phyloP scores from a whole-genome alignment of 2,888 invertebrate species.

The Tromatobia lineatoria region DNA sequence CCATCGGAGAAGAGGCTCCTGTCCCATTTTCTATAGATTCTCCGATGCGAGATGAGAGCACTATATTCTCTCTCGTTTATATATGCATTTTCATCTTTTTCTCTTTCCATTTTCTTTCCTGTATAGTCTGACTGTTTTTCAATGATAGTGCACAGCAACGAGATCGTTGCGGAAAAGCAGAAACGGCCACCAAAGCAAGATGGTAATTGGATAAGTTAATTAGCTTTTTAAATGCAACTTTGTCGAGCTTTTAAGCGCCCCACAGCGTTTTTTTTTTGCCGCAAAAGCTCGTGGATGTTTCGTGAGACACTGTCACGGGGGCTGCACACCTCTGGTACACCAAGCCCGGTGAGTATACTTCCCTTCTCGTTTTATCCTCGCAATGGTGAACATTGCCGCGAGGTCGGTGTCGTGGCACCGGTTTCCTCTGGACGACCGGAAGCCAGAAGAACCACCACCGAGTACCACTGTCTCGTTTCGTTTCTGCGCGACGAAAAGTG shows the following conservation, averaged over 20 bases:
- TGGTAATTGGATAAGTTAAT: slow-evolving; percentile 81
- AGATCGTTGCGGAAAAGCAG: slow-evolving; percentile 16
- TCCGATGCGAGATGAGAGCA: slow-evolving; percentile 2
- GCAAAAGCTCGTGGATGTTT: slow-evolving; percentile 51
- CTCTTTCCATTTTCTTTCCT: slow-evolving; percentile 2
- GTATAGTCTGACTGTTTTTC: background rate
- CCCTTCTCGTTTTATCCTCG: slow-evolving; percentile 19
- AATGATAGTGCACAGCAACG: slow-evolving; percentile 13
- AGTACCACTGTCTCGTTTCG: slow-evolving; percentile 12
- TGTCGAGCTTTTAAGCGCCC: slow-evolving; percentile 74
- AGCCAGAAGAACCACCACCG: no score
- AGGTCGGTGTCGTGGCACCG: slow-evolving; percentile 42
- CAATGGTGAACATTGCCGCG: slow-evolving; percentile 17
- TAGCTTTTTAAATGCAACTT: slow-evolving; percentile 80
- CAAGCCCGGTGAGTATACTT: slow-evolving; percentile 31
- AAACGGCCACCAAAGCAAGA: slow-evolving; percentile 56
- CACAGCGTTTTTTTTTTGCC: slow-evolving; percentile 21
- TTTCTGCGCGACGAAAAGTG: slow-evolving; percentile 53
- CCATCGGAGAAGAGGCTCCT: background rate
- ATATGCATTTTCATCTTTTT: background rate
- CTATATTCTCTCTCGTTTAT: background rate
- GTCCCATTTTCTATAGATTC: background rate
- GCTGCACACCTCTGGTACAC: background rate
- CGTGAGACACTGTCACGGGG: slow-evolving; percentile 28
- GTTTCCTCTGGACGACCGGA: slow-evolving; percentile 1